Base-by-base conservation (phyloP, 2,888 invertebrate genomes). In the Caenorhabditis auriculariae region DNA sequence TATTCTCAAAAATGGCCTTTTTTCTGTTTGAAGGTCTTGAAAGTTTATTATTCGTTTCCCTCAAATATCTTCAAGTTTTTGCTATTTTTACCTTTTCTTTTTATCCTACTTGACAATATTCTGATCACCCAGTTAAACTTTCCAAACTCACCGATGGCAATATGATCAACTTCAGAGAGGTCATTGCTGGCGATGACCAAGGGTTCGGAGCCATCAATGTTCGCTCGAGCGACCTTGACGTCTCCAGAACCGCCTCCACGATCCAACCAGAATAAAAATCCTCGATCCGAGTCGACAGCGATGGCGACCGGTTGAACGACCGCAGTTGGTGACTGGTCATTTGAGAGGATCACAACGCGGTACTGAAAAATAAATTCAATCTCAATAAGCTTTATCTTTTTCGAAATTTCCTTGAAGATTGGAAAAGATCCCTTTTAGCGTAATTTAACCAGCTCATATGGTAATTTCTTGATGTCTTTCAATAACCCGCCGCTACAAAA, bases 191-290 rank as follows among this genome's bases (percentile, higher is more conserved):
- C 77, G 43, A 79, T 69, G 12, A 80, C 80, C 38, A 80, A 50
- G 4, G 80, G 68, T 28, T 75, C 88, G 15, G 88, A 87, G 0
- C 98, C 96, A 81, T 94, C 93, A 91, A 98, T 92, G 80, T 91
- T 90, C 0, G 91, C 91, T 74, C 82, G 80, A 5, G 82, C 89
- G 28, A 96, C 89, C 54, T 74, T 74, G 5, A 60, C 68, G 44
- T 69, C 67, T n/a, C 59, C 41, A 12, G 70, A 65, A 27, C 70
- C 69, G 24, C 92, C 93, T 9, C 96, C 96, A 70, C 91, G 90
- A 81, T 98, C 98, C 9, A 93, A 87, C 96, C 96, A 98, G 84
- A 91, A 98, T 27, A 94, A 84, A 84, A 90, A 89, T 28, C 96
- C 96, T 75, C 91, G 90, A n/a, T 88, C 87, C 0, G 96, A 93